Conservation (phyloP, 2,797 vertebrate genomes). For the Manis javanica region DNA sequence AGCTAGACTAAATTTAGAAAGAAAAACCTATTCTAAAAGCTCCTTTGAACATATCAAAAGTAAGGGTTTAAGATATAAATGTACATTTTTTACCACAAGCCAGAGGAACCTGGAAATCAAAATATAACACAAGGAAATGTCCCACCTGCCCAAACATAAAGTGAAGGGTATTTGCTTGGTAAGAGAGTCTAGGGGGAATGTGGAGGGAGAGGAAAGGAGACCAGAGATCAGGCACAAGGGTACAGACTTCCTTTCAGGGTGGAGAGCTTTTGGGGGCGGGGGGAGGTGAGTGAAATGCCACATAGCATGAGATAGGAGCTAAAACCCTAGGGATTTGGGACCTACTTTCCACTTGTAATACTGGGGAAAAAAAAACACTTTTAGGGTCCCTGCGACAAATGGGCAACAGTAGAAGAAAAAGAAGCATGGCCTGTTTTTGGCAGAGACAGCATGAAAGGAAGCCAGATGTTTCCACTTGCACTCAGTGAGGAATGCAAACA, state of each 20-base stretch:
- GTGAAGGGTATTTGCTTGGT: neutral
- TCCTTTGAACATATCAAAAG: neutral
- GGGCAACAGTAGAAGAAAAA: neutral
- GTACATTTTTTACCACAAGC: neutral
- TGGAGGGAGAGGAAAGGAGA: neutral
- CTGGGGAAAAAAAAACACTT: neutral
- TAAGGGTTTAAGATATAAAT: neutral
- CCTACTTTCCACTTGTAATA: neutral
- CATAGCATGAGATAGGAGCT: neutral
- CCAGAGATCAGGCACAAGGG: neutral
- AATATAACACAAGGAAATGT: neutral
- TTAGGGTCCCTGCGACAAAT: neutral
- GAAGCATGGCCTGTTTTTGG: neutral
- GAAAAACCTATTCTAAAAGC: constrained; percentile 12
- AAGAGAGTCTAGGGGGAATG: neutral
- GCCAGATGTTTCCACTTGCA: neutral
- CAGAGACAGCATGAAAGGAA: neutral
- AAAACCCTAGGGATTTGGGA: neutral
- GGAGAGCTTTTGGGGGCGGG: neutral
- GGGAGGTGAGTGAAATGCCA: neutral
- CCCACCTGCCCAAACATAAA: neutral
- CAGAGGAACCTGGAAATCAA: neutral
- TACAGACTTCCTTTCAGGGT: neutral
- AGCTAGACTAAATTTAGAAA: constrained; percentile 22
- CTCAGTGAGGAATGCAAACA: neutral